phyloP scores from a whole-genome alignment of 2,797 vertebrate species.

The Lepilemur septentrionalis region DNA sequence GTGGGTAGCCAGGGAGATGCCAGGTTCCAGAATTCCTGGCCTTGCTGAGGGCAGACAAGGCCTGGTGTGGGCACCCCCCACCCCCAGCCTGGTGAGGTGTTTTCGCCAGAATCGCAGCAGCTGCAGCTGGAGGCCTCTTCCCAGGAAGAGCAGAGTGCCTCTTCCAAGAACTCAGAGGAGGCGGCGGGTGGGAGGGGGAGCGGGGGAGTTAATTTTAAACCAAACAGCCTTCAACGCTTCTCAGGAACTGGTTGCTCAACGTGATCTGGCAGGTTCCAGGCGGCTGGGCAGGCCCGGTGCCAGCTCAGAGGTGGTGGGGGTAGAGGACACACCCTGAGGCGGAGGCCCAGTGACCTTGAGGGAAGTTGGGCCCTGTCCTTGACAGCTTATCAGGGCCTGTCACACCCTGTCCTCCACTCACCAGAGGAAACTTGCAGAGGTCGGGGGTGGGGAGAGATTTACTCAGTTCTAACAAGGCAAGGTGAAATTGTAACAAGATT shows the following conservation, averaged over 20 bases:
- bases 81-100: conserved; percentile 67
- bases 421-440: background rate
- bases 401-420: background rate
- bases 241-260: conserved; percentile 79
- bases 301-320: conserved; percentile 60
- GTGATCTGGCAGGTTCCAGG: conserved; percentile 71
- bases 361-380: conserved; percentile 5
- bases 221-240: conserved; percentile 74
- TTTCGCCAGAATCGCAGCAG: conserved; percentile 72
- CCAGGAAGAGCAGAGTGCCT: conserved; percentile 71
- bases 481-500: background rate
- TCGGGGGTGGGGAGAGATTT: background rate
- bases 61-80: background rate
- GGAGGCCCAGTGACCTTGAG: conserved; percentile 61
- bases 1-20: background rate
- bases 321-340: conserved; percentile 31
- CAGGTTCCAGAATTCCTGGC: background rate
- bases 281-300: conserved; percentile 46
- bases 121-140: conserved; percentile 76
- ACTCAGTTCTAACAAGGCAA: background rate
- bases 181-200: conserved; percentile 27
- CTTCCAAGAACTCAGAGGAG: conserved; percentile 79
- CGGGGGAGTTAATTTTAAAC: conserved; percentile 81
- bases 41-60: background rate
- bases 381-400: background rate